Conservation (phyloP, 2,888 invertebrate genomes). For the Caenorhabditis drosophilae region DNA sequence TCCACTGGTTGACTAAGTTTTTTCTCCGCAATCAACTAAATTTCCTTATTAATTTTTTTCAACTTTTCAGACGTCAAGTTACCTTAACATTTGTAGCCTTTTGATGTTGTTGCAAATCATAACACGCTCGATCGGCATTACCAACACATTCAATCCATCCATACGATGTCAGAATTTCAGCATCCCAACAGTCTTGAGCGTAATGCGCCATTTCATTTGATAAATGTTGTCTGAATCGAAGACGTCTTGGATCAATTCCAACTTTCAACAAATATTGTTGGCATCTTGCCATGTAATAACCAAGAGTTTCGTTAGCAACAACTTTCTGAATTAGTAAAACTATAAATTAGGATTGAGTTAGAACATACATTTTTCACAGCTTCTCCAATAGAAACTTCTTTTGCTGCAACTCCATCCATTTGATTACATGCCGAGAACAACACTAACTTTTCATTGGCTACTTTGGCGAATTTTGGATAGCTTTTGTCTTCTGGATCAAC, state of each 20-base stretch:
- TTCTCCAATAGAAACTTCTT: conserved; percentile 80
- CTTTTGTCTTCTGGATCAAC: conserved; percentile 87
- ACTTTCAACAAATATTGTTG: conserved; percentile 84
- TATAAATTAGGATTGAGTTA: neutral
- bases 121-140: conserved; percentile 97
- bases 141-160: conserved; percentile 99
- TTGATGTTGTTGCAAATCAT: conserved; percentile 91
- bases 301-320: conserved; percentile 94
- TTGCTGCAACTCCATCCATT: conserved; percentile 91
- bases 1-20: conserved; percentile 81
- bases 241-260: conserved; percentile 83
- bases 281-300: conserved; percentile 95
- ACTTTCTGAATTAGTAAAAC: conserved; percentile 73
- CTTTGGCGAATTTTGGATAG: conserved; percentile 84
- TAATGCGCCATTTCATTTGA: conserved; percentile 99
- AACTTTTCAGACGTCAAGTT: neutral
- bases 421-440: conserved; percentile 95
- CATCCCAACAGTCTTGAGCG: conserved; percentile 99
- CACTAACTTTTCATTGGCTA: conserved; percentile 78
- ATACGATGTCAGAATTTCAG: conserved; percentile 93
- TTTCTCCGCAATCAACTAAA: conserved; percentile 86
- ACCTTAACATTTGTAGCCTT: conserved; percentile 83
- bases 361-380: conserved; percentile 79
- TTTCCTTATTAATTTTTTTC: neutral
- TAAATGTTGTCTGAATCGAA: conserved; percentile 98